phyloP scores from a whole-genome alignment of 2,888 invertebrate genomes.

The Cecidostiba fungosa region DNA sequence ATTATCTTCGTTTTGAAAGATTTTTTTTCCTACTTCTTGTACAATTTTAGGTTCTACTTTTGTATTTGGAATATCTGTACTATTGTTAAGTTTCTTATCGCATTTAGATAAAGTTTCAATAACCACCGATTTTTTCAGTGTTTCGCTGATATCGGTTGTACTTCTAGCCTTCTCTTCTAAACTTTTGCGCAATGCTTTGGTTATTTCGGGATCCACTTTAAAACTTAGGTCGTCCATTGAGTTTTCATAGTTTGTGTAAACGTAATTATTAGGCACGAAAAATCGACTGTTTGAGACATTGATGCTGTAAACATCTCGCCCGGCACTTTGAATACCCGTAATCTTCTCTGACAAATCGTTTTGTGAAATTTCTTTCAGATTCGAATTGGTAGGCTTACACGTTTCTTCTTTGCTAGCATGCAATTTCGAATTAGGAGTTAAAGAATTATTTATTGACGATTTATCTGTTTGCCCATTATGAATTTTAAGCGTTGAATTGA shows the following conservation, averaged over 20 bases:
- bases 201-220: constrained; percentile 75
- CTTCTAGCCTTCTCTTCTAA: constrained; percentile 66
- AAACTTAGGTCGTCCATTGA: constrained; percentile 75
- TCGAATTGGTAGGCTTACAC: constrained; percentile 11
- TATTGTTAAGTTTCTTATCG: constrained; percentile 17
- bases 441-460: background rate
- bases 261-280: constrained; percentile 75
- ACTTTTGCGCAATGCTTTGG: constrained; percentile 68
- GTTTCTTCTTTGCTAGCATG: constrained; percentile 1
- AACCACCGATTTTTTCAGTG: background rate
- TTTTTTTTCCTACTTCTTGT: constrained; percentile 47
- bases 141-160: constrained; percentile 28
- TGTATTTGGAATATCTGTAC: constrained; percentile 9
- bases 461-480: background rate
- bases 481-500: constrained; percentile 49
- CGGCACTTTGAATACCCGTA: constrained; percentile 70
- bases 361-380: constrained; percentile 48
- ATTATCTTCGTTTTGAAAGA: constrained; percentile 51
- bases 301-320: constrained; percentile 63
- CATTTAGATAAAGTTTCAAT: background rate
- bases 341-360: constrained; percentile 69
- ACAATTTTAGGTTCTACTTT: constrained; percentile 42
- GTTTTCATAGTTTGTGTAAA: constrained; percentile 70
- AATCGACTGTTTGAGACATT: constrained; percentile 75
- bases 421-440: constrained; percentile 27